Evolutionary conservation across 2,113 vertebrate genomes (phyloP), one percentile per base, ranked within the genome.

Genomic region (Nanorana parkeri): DNA sequence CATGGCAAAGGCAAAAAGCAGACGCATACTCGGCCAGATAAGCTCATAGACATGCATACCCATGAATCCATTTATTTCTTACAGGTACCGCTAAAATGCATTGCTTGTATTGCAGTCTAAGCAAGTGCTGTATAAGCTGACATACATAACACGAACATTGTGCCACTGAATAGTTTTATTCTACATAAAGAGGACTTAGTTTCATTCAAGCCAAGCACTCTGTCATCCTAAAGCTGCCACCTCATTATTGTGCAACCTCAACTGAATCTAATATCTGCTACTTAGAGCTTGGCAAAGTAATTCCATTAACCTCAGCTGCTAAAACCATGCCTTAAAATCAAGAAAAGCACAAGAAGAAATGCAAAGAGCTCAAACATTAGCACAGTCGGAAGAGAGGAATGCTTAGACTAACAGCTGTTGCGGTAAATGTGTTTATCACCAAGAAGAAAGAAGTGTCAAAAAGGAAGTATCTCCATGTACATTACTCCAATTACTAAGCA

Each of bases 251-350:
- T 47, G 5, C 58, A 81, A 52, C 56, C 68, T 32, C 60, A 36
- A 47, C 52, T 80, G 68, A 32, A 72, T 80, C 72, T 63, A 61
- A 80, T 72, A 80, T 55, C 56, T 64, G 56, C 41, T 65, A 60
- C 68, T 81, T 72, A 64, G n/a, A 69, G 78, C 78, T 64, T 32
- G 78, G 78, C 78, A 72, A 54, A 64, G 56, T 72, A 63, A 81
- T 71, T 81, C 78, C 68, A 81, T 81, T 81, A 81, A 51, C 58
- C 61, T 81, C 21, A 72, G 56, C 58, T 81, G 67, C 24, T 47
- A 51, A 69, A 72, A 29, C 68, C 68, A 81, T 65, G 41, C 51
- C 29, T 72, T 64, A 72, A 79, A 80, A 71, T 61, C 8, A 51
- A 60, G 55, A 58, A 80, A 71, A 80, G 56, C 58, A 73, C 41